Evolutionary conservation across 2,888 invertebrate genomes (phyloP), one percentile per base, ranked within the genome.

Genomic region (Colletes collaris): DNA sequence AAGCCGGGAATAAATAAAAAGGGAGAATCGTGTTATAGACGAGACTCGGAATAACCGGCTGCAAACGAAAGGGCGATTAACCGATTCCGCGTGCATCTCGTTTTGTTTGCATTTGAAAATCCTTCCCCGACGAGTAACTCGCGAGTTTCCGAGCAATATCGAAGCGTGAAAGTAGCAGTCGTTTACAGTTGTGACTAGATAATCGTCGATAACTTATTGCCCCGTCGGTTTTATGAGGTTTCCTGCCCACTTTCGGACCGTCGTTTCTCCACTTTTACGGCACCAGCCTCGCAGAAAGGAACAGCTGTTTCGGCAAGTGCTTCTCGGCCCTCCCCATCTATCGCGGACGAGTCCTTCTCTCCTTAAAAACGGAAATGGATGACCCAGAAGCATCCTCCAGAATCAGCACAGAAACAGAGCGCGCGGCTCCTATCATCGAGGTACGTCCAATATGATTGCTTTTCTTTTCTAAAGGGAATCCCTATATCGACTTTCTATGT

Each of bases 181-280:
- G 27, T 27, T 27, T 27, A 27, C 27, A 27, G 27, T 27, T 27
- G 27, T 27, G 27, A 27, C 27, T 27, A 27, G 2, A 27, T 27
- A 27, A 27, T 27, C 27, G 27, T 27, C 27, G 27, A 27, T 27
- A 27, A 72, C n/a, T 27, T 62, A 46, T 60, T 6, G 16, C 52
- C 37, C 62, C 68, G 53, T 40, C 50, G 8, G 37, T 50, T 72
- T 76, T 85, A 83, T n/a, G 85, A 96, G 96, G 94, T 91, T 97
- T 95, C 88, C 93, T 97, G 40, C 98, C 98, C 0, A 96, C 96
- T 0, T 96, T 97, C 92, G 98, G 98, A 0, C 98, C 98, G 0
- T 95, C 96, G 0, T 96, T 96, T 89, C 91, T 98, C 2, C 96
- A 97, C 89, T 95, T 98, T 90, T 98, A 98, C 88, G 94, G 94